These are phyloP conservation scores for Cherax quadricarinatus DNA, from an alignment of 1,140 invertebrate genomes.

Conservation along the genomic window DNA sequence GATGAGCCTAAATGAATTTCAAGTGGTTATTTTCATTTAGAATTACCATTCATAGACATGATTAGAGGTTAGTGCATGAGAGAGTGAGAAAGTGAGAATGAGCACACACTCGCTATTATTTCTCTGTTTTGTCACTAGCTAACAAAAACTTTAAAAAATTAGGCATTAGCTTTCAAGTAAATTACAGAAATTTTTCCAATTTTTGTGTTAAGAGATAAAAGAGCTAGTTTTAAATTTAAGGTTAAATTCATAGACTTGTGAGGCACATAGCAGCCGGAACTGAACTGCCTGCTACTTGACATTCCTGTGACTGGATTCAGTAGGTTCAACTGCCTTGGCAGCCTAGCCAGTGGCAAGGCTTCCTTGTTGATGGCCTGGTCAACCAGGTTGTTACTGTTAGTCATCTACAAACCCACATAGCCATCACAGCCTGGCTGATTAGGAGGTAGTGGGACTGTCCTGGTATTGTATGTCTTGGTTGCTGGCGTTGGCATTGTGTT, in stretches of 20 bases:
- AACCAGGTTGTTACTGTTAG: too few species aligned
- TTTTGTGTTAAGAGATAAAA: neutral
- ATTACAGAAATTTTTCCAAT: neutral
- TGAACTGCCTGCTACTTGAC: too few species aligned
- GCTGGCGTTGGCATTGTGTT: neutral
- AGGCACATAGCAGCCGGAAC: too few species aligned
- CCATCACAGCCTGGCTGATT: neutral
- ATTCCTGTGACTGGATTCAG: too few species aligned
- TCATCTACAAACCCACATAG: too few species aligned
- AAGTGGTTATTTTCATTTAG: neutral
- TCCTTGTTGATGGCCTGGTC: too few species aligned
- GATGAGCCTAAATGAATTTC: neutral
- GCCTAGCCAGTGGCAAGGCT: too few species aligned
- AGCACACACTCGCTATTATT: neutral
- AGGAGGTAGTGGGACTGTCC: neutral
- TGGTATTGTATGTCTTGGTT: neutral
- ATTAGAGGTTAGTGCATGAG: neutral
- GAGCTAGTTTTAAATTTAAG: constrained; percentile 2
- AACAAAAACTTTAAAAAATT: neutral
- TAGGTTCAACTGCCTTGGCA: too few species aligned
- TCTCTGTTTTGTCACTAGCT: neutral
- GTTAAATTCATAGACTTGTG: neutral
- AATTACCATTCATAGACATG: neutral
- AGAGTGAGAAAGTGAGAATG: neutral
- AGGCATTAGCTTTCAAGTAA: neutral